Conservation (phyloP, 1,140 invertebrate species). For the Pseudobourletiella spinata region DNA sequence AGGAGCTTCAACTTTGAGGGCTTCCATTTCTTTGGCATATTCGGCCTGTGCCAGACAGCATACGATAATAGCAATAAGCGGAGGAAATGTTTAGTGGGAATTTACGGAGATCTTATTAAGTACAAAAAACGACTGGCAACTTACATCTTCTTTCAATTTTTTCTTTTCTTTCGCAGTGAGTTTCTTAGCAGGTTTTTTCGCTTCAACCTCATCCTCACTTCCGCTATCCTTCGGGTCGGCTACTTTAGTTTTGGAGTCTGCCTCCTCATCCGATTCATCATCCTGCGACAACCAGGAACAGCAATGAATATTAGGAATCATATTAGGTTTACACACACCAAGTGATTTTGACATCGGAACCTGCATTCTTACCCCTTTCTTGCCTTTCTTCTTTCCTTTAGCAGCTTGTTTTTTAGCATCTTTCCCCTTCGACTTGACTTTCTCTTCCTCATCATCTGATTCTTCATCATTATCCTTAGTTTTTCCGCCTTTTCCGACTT, state of each 20-base stretch:
- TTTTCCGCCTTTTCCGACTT: background rate
- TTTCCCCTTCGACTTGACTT: background rate
- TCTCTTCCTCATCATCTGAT: background rate
- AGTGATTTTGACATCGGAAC: slow-evolving; percentile 26
- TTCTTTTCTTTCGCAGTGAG: slow-evolving; percentile 30
- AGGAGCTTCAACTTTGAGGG: background rate
- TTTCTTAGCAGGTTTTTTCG: slow-evolving; percentile 28
- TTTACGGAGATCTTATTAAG: no score
- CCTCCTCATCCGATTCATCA: background rate
- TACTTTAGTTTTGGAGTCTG: background rate
- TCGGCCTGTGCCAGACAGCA: slow-evolving; percentile 38
- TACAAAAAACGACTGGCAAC: slow-evolving; percentile 32
- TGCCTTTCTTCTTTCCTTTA: slow-evolving; percentile 16
- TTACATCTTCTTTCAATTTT: slow-evolving; percentile 30
- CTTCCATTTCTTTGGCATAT: slow-evolving; percentile 38
- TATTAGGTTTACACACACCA: background rate
- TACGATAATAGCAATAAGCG: background rate
- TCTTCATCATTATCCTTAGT: background rate
- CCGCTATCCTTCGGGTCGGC: background rate
- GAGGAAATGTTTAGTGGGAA: background rate
- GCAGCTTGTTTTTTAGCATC: background rate
- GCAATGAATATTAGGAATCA: background rate
- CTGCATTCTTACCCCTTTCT: slow-evolving; percentile 40
- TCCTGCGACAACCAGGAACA: background rate
- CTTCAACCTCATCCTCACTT: slow-evolving; percentile 38